Conservation (phyloP, 1,140 invertebrate species). For the Dendroctonus valens region DNA sequence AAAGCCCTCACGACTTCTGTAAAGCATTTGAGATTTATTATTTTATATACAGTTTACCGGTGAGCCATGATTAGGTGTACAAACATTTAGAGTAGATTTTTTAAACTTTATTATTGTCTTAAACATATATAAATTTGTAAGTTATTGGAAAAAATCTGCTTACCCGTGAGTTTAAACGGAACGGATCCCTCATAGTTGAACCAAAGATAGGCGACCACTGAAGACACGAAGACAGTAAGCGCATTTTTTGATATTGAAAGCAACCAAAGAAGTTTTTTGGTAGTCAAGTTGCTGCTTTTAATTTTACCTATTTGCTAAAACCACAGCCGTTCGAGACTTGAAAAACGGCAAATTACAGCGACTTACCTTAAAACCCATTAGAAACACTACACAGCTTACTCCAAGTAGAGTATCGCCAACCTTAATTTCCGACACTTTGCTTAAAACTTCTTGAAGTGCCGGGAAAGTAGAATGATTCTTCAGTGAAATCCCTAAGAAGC, state of each 20-base stretch:
- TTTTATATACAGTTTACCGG: too few species aligned
- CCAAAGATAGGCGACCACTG: slow-evolving; percentile 57
- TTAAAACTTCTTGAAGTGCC: slow-evolving; percentile 57
- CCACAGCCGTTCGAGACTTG: not conserved
- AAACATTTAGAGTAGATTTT: too few species aligned
- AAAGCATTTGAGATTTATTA: too few species aligned
- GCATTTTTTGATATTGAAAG: slow-evolving; percentile 76
- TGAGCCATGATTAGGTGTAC: too few species aligned
- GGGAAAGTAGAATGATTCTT: slow-evolving; percentile 61
- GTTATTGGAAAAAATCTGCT: not conserved
- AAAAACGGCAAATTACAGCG: not conserved
- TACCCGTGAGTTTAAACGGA: slow-evolving; percentile 59
- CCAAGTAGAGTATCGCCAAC: slow-evolving; percentile 65
- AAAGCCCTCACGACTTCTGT: too few species aligned
- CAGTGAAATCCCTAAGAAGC: slow-evolving; percentile 71
- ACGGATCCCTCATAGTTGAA: slow-evolving; percentile 50
- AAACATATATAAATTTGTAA: not conserved
- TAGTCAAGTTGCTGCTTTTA: slow-evolving; percentile 49
- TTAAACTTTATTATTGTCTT: too few species aligned
- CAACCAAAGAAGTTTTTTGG: slow-evolving; percentile 66
- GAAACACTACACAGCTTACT: slow-evolving; percentile 60
- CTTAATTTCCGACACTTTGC: slow-evolving; percentile 57
- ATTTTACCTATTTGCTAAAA: slow-evolving; percentile 67
- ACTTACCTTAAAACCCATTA: slow-evolving; percentile 64
- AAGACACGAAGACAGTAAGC: slow-evolving; percentile 71